phyloP scores from a whole-genome alignment of 1,140 invertebrate genomes.

The Sogatella furcifera region DNA sequence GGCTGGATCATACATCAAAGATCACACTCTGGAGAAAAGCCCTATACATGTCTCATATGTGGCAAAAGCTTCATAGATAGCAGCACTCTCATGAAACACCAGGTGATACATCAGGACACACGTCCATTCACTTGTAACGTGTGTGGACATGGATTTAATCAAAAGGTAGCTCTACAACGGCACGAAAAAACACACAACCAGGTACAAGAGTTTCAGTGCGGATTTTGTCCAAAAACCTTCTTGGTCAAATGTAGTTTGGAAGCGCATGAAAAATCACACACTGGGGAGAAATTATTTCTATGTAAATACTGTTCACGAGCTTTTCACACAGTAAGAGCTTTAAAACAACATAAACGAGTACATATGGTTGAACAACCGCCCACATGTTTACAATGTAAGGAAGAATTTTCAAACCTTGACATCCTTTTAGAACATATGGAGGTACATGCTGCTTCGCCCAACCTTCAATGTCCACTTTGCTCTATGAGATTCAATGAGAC shows the following conservation, averaged over 20 bases:
- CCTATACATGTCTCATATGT: constrained; percentile 37
- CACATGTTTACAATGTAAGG: constrained; percentile 53
- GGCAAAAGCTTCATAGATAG: constrained; percentile 31
- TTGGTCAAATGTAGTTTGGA: constrained; percentile 16
- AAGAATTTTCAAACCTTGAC: constrained; percentile 46
- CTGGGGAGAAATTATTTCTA: constrained; percentile 21
- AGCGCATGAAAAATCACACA: constrained; percentile 23
- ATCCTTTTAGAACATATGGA: constrained; percentile 43
- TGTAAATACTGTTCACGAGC: constrained; percentile 28
- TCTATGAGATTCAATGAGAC: constrained; percentile 24
- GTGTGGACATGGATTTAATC: constrained; percentile 19
- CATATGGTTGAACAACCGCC: constrained; percentile 59
- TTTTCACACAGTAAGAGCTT: constrained; percentile 21
- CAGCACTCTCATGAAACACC: constrained; percentile 21
- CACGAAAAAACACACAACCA: constrained; percentile 20
- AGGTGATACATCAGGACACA: constrained; percentile 24
- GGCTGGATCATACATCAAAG: constrained; percentile 25
- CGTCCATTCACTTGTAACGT: constrained; percentile 18
- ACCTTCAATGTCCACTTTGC: constrained; percentile 29
- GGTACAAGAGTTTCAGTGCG: constrained; percentile 16
- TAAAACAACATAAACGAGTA: constrained; percentile 57
- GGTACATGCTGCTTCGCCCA: constrained; percentile 29
- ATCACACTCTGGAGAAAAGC: constrained; percentile 34
- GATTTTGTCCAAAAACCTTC: constrained; percentile 22
- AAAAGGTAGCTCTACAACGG: constrained; percentile 20